A percentile compares a stretch with the other conserved stretches of the same genome.
Evolutionary conservation across 2,113 vertebrate genomes (phyloP).

Genomic region (Gymnocephalus cernua): DNA sequence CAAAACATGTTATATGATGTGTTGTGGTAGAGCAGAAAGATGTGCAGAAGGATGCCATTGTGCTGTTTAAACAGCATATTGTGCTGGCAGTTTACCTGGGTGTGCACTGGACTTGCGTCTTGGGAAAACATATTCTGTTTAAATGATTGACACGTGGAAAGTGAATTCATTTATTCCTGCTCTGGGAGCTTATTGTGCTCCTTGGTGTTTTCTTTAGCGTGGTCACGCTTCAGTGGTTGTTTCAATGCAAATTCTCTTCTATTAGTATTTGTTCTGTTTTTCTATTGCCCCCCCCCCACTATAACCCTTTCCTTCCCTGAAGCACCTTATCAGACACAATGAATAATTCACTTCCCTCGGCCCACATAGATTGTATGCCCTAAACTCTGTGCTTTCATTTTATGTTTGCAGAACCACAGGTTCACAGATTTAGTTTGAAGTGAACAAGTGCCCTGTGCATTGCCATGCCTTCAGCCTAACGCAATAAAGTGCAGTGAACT

Average conservation of each 20-base stretch:
- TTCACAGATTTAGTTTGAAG: too few relatives aligned
- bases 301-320: not conserved
- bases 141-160: conserved; percentile 28
- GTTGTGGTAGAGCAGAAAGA: too few relatives aligned
- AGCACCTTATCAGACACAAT: not conserved
- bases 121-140: conserved; percentile 30
- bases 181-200: conserved; percentile 3
- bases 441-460: too few relatives aligned
- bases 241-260: conserved; percentile 10
- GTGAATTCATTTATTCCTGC: conserved; percentile 57
- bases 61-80: conserved; percentile 15
- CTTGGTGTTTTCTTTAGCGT: conserved; percentile 17
- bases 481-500: too few relatives aligned
- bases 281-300: not conserved
- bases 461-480: too few relatives aligned
- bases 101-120: not conserved
- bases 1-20: too few relatives aligned
- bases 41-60: not conserved
- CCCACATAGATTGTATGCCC: too few relatives aligned
- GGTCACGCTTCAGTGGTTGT: conserved; percentile 30
- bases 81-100: not conserved
- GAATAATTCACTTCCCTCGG: not conserved
- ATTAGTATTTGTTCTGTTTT: not conserved
- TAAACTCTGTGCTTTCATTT: too few relatives aligned
- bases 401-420: too few relatives aligned